Evolutionary conservation across 2,888 invertebrate genomes (phyloP).

Genomic region (Altica lythri): DNA sequence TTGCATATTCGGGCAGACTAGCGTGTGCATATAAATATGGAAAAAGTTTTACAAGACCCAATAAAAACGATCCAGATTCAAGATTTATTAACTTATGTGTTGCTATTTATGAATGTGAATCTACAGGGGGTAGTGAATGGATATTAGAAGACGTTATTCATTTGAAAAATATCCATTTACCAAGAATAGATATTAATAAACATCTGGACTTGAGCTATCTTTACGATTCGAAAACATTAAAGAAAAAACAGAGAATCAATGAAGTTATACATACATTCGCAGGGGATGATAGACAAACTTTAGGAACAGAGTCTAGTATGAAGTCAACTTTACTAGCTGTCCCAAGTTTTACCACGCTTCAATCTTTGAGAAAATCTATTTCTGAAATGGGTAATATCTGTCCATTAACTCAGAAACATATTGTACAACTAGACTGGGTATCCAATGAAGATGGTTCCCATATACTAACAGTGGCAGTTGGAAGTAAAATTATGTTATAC

Average conservation of each 20-base stretch:
- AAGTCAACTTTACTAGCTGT: constrained; percentile 72
- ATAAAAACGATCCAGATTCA: constrained; percentile 75
- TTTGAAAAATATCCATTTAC: constrained; percentile 87
- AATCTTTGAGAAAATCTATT: constrained; percentile 84
- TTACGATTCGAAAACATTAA: constrained; percentile 77
- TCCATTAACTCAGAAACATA: constrained; percentile 86
- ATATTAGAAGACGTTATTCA: constrained; percentile 94
- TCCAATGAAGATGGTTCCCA: constrained; percentile 99
- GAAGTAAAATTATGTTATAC: constrained; percentile 88
- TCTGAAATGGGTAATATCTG: constrained; percentile 92
- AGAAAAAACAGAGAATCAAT: constrained; percentile 81
- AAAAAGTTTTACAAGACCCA: constrained; percentile 82
- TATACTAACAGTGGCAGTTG: constrained; percentile 94
- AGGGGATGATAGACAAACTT: constrained; percentile 65
- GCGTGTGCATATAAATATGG: constrained; percentile 97
- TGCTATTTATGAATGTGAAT: constrained; percentile 98
- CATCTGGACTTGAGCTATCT: constrained; percentile 83
- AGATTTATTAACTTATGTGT: constrained; percentile 90
- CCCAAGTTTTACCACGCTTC: constrained; percentile 88
- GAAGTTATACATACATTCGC: constrained; percentile 82
- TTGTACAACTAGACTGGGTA: constrained; percentile 98
- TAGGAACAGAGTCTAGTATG: constrained; percentile 51
- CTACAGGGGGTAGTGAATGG: constrained; percentile 95
- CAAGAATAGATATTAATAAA: constrained; percentile 76
- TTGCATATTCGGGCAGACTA: constrained; percentile 96